Conservation (phyloP, 2,888 invertebrate species). For the Abscondita cerata region DNA sequence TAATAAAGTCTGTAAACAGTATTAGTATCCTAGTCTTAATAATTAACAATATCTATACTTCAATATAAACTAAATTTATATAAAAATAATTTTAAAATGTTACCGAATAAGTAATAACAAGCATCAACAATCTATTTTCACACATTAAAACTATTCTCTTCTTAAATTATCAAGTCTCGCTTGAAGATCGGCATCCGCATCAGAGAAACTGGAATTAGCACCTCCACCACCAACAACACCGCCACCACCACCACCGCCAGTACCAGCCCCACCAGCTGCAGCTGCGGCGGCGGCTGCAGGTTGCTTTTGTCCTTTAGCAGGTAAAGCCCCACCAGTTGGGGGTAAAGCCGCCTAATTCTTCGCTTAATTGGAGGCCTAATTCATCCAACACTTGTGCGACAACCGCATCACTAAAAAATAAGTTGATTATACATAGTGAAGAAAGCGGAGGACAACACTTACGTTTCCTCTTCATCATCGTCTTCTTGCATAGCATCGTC, state of each 20-base stretch:
- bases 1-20: too few relatives aligned
- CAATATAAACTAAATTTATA: slow-evolving; percentile 1
- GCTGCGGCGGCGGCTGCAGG: slow-evolving; percentile 65
- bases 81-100: slow-evolving; percentile 5
- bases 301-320: slow-evolving; percentile 66
- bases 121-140: slow-evolving; percentile 7
- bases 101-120: background rate
- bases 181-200: slow-evolving; percentile 96
- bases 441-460: background rate
- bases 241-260: slow-evolving; percentile 17
- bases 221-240: slow-evolving; percentile 58
- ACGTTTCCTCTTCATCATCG: slow-evolving; percentile 97
- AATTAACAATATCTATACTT: slow-evolving; percentile 7
- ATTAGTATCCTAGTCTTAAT: background rate
- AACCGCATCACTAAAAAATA: slow-evolving; percentile 79
- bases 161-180: slow-evolving; percentile 94
- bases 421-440: background rate
- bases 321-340: slow-evolving; percentile 66
- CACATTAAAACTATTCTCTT: slow-evolving; percentile 68
- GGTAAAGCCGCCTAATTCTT: slow-evolving; percentile 92
- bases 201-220: slow-evolving; percentile 66
- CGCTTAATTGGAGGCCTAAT: slow-evolving; percentile 92
- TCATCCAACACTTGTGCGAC: slow-evolving; percentile 97
- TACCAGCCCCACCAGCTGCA: slow-evolving; percentile 54
- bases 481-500: slow-evolving; percentile 99